phyloP scores from a whole-genome alignment of 2,888 invertebrate genomes.

The Rhingia rostrata region DNA sequence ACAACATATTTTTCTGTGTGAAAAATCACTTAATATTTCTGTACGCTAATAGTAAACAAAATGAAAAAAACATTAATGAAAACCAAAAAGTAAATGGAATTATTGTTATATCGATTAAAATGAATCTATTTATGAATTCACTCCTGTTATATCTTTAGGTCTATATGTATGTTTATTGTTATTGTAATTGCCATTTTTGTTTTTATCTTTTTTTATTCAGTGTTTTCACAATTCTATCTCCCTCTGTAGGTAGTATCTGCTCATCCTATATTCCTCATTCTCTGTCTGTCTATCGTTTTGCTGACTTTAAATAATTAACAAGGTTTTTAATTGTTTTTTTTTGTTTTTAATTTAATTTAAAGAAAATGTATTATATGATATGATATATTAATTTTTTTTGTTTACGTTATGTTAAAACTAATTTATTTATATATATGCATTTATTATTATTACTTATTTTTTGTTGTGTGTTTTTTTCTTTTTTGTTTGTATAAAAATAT shows the following conservation, averaged over 20 bases:
- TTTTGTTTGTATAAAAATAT: slow-evolving; percentile 70
- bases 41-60: slow-evolving; percentile 54
- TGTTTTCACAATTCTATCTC: slow-evolving; percentile 23
- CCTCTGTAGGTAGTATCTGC: not conserved
- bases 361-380: slow-evolving; percentile 69
- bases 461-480: slow-evolving; percentile 41
- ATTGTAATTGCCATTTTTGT: slow-evolving; percentile 43
- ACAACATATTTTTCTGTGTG: slow-evolving; percentile 34
- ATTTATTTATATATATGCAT: slow-evolving; percentile 69
- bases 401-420: slow-evolving; percentile 65
- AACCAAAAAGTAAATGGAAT: slow-evolving; percentile 65
- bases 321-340: slow-evolving; percentile 5
- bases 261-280: slow-evolving; percentile 20
- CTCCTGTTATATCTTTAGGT: slow-evolving; percentile 16
- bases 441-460: slow-evolving; percentile 67
- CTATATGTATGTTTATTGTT: slow-evolving; percentile 15
- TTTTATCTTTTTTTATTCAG: not conserved
- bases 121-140: slow-evolving; percentile 33
- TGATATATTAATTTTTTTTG: slow-evolving; percentile 68
- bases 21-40: slow-evolving; percentile 58
- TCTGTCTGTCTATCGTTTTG: slow-evolving; percentile 59
- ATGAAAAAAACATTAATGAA: slow-evolving; percentile 36
- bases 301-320: slow-evolving; percentile 72
- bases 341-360: slow-evolving; percentile 62
- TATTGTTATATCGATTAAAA: slow-evolving; percentile 58